Conservation (phyloP, 2,113 vertebrate species). For the Natator depressus region DNA sequence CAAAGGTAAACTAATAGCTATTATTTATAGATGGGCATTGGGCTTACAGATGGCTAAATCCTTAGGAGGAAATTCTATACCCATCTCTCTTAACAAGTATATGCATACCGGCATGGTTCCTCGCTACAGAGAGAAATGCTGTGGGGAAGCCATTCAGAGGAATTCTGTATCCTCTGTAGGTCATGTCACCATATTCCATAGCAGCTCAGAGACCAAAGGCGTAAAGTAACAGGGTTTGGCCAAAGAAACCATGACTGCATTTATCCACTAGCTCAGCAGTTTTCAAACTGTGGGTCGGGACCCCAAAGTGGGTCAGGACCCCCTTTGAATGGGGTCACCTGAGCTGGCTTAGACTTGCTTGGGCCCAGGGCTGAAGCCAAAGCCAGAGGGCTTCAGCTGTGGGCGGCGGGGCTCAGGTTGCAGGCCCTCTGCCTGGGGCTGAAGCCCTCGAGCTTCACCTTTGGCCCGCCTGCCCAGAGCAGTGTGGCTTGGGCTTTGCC, state of each 20-base stretch:
- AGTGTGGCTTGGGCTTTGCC: too few species aligned
- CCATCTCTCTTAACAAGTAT: neutral
- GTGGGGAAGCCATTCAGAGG: neutral
- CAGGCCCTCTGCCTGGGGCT: too few species aligned
- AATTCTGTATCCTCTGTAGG: neutral
- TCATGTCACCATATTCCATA: neutral
- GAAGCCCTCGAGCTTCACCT: too few species aligned
- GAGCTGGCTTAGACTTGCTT: too few species aligned
- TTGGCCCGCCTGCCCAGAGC: too few species aligned
- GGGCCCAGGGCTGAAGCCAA: too few species aligned
- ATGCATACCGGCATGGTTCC: neutral
- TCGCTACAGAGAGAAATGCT: neutral
- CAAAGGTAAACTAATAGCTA: neutral
- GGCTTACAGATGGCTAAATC: neutral
- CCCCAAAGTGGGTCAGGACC: too few species aligned
- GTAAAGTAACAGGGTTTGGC: neutral
- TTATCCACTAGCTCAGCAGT: neutral
- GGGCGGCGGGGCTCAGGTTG: too few species aligned
- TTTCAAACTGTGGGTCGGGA: too few species aligned
- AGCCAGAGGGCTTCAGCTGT: too few species aligned
- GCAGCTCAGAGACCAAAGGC: neutral
- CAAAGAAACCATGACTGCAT: neutral
- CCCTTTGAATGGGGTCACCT: too few species aligned
- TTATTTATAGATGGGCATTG: neutral
- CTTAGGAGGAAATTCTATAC: neutral